Base-by-base conservation (phyloP, 2,888 invertebrate genomes). In the Vannuccia rotundouncinata region DNA sequence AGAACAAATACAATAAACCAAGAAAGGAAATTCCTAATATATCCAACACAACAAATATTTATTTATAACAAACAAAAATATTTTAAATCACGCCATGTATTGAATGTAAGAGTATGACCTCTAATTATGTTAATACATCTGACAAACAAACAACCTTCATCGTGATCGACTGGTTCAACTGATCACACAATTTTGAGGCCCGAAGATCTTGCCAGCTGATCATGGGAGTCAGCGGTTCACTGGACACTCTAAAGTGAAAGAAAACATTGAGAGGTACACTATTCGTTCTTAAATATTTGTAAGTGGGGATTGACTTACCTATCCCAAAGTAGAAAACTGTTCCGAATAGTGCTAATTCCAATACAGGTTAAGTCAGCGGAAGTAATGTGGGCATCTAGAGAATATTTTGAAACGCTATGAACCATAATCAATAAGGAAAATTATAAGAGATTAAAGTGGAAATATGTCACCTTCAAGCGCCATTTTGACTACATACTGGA, bases 151-250 rank as follows among this genome's bases (percentile, higher is more conserved):
- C n/a, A n/a, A 77, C 79, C 30, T 75, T 79, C 31, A 75, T 28
- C 17, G 22, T 31, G n/a, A 27, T 59, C 29, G 31, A 27, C 28
- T 66, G 1, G 75, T 45, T 81, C 28, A 29, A n/a, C 25, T 30
- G 17, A 81, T 27, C 17, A 2, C 29, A 25, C 22, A 28, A 73
- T 17, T 28, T 25, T 17, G 92, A 91, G 27, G 93, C 92, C 79
- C 95, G 90, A 82, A 92, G 86, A 87, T 95, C 95, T 86, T 94
- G 94, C 95, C 95, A 95, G 25, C 93, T 93, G 83, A 95, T 92
- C 83, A 95, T 92, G 84, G 92, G 92, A 87, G 94, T 94, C 88
- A 92, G 93, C 29, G 92, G 91, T 84, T 91, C 90, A 0, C 93
- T 92, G 13, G 92, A 92, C 77, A 89, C 88, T 80, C 89, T 89